phyloP scores from a whole-genome alignment of 92 coral and sea anemone species.

The Siderastrea radians region DNA sequence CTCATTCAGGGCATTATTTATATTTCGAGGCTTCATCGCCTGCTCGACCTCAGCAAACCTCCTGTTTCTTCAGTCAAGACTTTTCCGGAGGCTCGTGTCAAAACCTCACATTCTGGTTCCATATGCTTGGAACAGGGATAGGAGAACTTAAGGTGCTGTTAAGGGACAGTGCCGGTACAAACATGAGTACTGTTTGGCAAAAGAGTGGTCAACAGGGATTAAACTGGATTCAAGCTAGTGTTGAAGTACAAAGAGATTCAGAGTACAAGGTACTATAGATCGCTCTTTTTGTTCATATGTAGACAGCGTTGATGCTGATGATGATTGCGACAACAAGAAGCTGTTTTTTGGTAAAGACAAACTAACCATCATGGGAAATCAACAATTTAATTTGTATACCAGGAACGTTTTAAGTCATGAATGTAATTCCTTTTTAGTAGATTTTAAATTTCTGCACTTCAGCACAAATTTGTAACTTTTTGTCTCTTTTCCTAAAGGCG shows the following conservation, averaged over 20 bases:
- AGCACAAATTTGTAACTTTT: background rate
- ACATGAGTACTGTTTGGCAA: slow-evolving; percentile 50
- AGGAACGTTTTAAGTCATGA: no score
- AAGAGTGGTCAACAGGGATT: slow-evolving; percentile 65
- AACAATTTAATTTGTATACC: no score
- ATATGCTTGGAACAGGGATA: no score
- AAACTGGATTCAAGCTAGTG: slow-evolving; percentile 57
- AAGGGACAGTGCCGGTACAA: background rate
- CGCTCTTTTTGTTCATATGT: no score
- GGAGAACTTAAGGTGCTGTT: no score
- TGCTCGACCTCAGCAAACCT: slow-evolving; percentile 69
- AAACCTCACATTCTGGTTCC: no score
- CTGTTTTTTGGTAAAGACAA: no score
- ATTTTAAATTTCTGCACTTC: background rate
- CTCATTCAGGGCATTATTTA: slow-evolving; percentile 65
- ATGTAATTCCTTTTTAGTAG: no score
- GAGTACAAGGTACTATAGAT: slow-evolving; percentile 25
- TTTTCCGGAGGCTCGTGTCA: background rate
- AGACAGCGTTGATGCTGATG: no score
- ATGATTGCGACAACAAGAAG: no score
- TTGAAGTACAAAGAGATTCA: background rate
- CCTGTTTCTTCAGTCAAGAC: slow-evolving; percentile 63
- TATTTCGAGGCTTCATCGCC: slow-evolving; percentile 26
- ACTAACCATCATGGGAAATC: no score
- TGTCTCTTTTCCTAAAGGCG: background rate